phyloP scores from a whole-genome alignment of 35 echinoderm and acorn worm genomes.

The Ophioderma brevispina region DNA sequence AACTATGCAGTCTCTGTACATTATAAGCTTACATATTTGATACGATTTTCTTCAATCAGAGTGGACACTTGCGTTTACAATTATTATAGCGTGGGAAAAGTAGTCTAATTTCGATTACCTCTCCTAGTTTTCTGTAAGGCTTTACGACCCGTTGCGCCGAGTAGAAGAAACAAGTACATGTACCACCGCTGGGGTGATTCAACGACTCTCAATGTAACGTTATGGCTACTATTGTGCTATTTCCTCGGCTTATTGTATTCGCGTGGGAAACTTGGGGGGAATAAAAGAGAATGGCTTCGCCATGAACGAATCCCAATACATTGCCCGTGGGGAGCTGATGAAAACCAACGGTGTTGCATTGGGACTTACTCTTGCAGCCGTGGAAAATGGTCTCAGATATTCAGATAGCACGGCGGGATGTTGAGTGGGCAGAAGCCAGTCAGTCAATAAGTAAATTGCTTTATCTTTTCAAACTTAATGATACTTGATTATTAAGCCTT shows the following conservation, averaged over 20 bases:
- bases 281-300: neutral
- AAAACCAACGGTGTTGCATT: constrained; percentile 5
- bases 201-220: no score
- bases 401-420: neutral
- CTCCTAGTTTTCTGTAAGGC: no score
- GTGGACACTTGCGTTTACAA: no score
- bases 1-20: no score
- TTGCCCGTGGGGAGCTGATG: neutral
- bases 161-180: no score
- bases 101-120: no score
- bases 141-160: no score
- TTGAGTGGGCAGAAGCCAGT: neutral
- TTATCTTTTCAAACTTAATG: neutral
- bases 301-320: neutral
- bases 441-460: neutral
- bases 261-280: neutral
- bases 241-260: neutral
- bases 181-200: no score
- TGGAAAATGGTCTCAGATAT: neutral
- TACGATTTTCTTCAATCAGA: no score
- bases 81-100: no score
- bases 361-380: neutral
- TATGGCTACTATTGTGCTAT: constrained; percentile 6
- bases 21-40: no score
- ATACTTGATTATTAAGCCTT: neutral